Percentiles rank a stretch among this genome's conserved stretches.
These are phyloP conservation scores for Alligator mississippiensis DNA, from an alignment of 2,113 vertebrate species.

Conservation along the genomic window DNA sequence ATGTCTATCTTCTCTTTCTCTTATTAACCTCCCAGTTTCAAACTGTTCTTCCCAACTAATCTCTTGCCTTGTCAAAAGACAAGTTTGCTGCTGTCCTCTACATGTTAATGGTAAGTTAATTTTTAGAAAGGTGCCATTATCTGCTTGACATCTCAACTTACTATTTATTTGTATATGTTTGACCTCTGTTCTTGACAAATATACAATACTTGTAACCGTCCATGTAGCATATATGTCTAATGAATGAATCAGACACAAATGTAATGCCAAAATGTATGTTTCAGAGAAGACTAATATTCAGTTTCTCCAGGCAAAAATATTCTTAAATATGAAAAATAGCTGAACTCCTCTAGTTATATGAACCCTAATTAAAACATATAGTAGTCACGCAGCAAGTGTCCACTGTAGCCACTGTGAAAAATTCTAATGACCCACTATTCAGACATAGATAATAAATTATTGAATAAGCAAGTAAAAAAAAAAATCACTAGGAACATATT, in stretches of 20 bases:
- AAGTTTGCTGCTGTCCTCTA: background rate
- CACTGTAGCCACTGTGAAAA: no score
- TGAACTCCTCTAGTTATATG: no score
- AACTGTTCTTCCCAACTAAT: background rate
- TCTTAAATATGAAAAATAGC: no score
- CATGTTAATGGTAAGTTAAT: fast-evolving
- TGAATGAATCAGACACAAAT: background rate
- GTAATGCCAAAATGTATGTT: background rate
- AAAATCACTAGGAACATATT: no score
- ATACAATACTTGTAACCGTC: background rate
- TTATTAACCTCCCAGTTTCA: fast-evolving
- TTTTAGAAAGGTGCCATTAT: background rate
- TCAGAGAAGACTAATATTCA: no score
- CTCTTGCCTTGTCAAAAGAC: fast-evolving
- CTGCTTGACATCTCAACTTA: background rate
- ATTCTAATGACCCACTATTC: no score
- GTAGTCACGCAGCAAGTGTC: no score
- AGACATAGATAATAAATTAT: no score
- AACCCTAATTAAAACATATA: no score
- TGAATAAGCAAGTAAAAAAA: no score
- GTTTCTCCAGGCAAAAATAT: no score
- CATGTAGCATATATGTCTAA: background rate
- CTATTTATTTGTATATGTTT: background rate
- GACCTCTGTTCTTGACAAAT: background rate
- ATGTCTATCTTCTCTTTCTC: background rate